phyloP scores from a whole-genome alignment of 2,113 vertebrate genomes.

The Capra hircus region DNA sequence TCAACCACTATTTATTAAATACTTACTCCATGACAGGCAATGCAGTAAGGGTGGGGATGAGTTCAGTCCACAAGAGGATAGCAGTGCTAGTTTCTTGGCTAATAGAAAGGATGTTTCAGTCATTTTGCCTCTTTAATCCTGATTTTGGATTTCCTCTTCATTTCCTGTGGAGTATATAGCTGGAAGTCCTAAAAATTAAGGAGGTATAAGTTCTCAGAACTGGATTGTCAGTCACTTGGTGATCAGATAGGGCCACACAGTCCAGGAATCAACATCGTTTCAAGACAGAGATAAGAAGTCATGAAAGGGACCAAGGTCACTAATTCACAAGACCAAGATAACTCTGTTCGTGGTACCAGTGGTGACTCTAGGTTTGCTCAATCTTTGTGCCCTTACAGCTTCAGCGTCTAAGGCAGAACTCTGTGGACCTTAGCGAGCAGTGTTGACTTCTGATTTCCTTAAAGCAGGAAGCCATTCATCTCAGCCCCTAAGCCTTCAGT shows the following conservation, averaged over 20 bases:
- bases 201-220: background rate
- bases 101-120: conserved; percentile 5
- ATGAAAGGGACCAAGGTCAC: background rate
- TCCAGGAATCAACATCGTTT: background rate
- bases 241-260: background rate
- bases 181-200: conserved; percentile 14
- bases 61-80: background rate
- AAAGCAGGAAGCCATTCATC: background rate
- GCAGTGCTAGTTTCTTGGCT: background rate
- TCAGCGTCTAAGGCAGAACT: background rate
- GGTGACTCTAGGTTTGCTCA: background rate
- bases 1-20: background rate
- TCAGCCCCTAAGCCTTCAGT: background rate
- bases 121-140: background rate
- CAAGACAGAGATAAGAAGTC: conserved; percentile 14
- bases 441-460: background rate
- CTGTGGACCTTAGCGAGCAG: background rate
- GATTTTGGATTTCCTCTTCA: conserved; percentile 21
- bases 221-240: background rate
- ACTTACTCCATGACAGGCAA: background rate
- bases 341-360: background rate
- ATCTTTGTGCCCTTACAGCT: background rate
- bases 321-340: conserved; percentile 1
- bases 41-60: background rate
- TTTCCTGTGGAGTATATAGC: conserved; percentile 4